A percentile compares a stretch with the other conserved stretches of the same genome.
Evolutionary conservation across 2,797 vertebrate species (phyloP).

Genomic region (Rhadinocentrus ornatus): DNA sequence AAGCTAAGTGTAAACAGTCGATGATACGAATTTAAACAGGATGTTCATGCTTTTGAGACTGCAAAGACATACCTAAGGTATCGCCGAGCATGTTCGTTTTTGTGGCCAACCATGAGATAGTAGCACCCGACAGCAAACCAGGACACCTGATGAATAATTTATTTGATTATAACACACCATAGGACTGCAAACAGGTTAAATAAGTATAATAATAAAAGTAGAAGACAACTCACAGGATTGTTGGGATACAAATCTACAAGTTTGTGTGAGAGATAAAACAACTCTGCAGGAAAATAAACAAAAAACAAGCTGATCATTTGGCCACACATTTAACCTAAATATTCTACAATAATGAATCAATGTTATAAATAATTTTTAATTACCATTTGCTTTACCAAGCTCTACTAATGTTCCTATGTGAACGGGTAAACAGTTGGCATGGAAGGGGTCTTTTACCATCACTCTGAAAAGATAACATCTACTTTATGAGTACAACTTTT

Average conservation of each 20-base stretch:
- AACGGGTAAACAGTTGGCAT: constrained; percentile 97
- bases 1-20: neutral
- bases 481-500: neutral
- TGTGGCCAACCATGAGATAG: constrained; percentile 99
- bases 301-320: neutral
- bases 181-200: neutral
- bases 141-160: constrained; percentile 72
- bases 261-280: constrained; percentile 99
- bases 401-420: constrained; percentile 99
- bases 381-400: constrained; percentile 98
- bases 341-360: neutral
- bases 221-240: constrained; percentile 91
- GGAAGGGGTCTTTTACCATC: constrained; percentile 98
- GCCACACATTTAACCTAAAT: neutral
- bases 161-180: neutral
- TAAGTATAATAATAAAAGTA: neutral
- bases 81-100: constrained; percentile 96
- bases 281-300: constrained; percentile 81
- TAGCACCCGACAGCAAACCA: constrained; percentile 99
- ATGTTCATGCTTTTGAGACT: neutral
- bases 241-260: constrained; percentile 98
- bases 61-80: constrained; percentile 89
- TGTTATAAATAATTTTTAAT: constrained; percentile 27
- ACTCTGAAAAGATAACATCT: constrained; percentile 84
- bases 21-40: constrained; percentile 1